Evolutionary conservation across 2,888 invertebrate genomes (phyloP), one percentile per base, ranked within the genome.

Genomic region (Ormyrus pomaceus): DNA sequence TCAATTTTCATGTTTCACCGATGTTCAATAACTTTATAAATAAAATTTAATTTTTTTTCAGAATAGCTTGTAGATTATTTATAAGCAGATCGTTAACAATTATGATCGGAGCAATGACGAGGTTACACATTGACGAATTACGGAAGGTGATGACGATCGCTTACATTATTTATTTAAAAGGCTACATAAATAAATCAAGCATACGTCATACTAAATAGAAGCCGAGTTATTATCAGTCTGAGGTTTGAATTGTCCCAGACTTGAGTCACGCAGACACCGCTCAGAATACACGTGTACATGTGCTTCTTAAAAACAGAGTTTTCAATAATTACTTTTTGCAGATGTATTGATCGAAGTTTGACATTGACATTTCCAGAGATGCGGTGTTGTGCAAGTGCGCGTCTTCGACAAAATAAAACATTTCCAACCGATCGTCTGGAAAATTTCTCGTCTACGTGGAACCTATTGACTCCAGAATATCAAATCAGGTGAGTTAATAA

Each of bases 171-270:
- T 19, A 58, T 50, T 58, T 61, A 64, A 73, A 58, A 58, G 50
- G 11, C 10, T 10, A 13, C 59, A 71, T 71, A 77, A 71, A 71
- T 77, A 71, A 55, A 72, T 55, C 72, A 19, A 11, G 45, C 13
- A 10, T 74, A 45, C 69, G 73, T 69, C 61, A 69, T 46, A 73
- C 51, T 46, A 50, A 11, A 61, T 10, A 62, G 56, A 56, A 62
- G 45, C 7, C 53, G 45, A 69, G 6, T 62, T 69, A 74, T 62
- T 69, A 64, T 62, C 65, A 59, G 56, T 6, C 65, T 19, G 11
- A 19, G 10, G 45, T 51, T 71, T 70, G 6, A 51, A 45, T 50
- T 45, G 6, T 45, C 11, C 10, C 7, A 51, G 34, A 51, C 5
- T 46, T 77, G 65, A 65, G 45, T 77, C 64, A 71, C 59, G 19